A percentile compares a stretch with the other conserved stretches of the same genome.
Evolutionary conservation across 92 coral and sea anemone species (phyloP).

Genomic region (Bergia sp.): DNA sequence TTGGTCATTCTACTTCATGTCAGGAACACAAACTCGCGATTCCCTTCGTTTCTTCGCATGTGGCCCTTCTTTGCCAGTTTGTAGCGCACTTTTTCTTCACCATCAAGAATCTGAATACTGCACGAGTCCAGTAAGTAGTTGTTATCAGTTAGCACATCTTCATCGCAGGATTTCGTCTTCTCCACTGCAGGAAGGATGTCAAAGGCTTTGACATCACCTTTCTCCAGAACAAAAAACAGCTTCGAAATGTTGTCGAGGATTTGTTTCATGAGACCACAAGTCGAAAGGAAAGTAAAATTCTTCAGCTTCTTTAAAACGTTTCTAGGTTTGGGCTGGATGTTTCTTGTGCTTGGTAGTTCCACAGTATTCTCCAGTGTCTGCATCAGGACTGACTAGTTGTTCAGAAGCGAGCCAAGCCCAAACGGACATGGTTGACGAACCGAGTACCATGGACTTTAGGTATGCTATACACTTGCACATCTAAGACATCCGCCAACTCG

Average conservation of each 20-base stretch:
- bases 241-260: conserved; percentile 49
- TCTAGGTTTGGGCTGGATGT: conserved; percentile 37
- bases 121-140: conserved; percentile 36
- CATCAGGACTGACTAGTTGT: conserved; percentile 50
- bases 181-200: conserved; percentile 44
- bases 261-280: conserved; percentile 43
- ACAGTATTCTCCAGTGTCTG: conserved; percentile 42
- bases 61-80: conserved; percentile 42
- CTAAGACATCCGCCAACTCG: conserved; percentile 34
- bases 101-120: conserved; percentile 28
- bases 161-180: conserved; percentile 41
- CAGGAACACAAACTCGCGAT: conserved; percentile 38
- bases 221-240: conserved; percentile 42
- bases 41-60: conserved; percentile 35
- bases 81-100: conserved; percentile 34
- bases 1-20: conserved; percentile 33
- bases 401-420: conserved; percentile 47
- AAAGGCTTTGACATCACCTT: conserved; percentile 43
- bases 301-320: conserved; percentile 48
- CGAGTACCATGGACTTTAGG: conserved; percentile 57
- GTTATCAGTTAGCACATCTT: conserved; percentile 36
- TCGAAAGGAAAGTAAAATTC: conserved; percentile 40
- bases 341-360: conserved; percentile 33
- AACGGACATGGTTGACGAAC: conserved; percentile 52
- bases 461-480: conserved; percentile 43